A percentile compares a stretch with the other conserved stretches of the same genome.
phyloP scores from a whole-genome alignment of 2,888 invertebrate species.

The Hymenopus coronatus region DNA sequence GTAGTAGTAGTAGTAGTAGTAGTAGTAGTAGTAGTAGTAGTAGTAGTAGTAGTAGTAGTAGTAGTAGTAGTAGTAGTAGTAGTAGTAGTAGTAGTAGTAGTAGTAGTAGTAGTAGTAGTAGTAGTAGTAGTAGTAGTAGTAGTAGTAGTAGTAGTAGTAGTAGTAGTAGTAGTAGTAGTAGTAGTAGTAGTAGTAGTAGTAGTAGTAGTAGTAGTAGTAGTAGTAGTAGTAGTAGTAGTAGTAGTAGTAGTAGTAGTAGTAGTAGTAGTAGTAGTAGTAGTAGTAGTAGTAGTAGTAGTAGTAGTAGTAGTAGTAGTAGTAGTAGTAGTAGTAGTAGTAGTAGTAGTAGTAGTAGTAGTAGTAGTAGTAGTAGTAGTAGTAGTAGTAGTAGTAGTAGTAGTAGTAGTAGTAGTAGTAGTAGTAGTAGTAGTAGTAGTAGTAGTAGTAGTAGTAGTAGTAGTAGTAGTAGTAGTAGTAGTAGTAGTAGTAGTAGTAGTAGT shows the following conservation, averaged over 20 bases:
- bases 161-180: not conserved
- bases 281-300: not conserved
- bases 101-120: not conserved
- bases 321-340: not conserved
- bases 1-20: not conserved
- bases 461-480: not conserved
- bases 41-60: not conserved
- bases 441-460: not conserved
- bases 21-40: not conserved
- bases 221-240: not conserved
- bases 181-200: not conserved
- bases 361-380: not conserved
- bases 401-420: not conserved
- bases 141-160: not conserved
- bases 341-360: not conserved
- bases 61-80: not conserved
- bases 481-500: not conserved
- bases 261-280: not conserved
- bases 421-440: not conserved
- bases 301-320: not conserved
- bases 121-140: not conserved
- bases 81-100: not conserved
- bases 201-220: not conserved
- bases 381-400: not conserved
- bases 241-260: not conserved